Evolutionary conservation across 2,797 vertebrate species (phyloP).

Genomic region (Myotis findleyi): DNA sequence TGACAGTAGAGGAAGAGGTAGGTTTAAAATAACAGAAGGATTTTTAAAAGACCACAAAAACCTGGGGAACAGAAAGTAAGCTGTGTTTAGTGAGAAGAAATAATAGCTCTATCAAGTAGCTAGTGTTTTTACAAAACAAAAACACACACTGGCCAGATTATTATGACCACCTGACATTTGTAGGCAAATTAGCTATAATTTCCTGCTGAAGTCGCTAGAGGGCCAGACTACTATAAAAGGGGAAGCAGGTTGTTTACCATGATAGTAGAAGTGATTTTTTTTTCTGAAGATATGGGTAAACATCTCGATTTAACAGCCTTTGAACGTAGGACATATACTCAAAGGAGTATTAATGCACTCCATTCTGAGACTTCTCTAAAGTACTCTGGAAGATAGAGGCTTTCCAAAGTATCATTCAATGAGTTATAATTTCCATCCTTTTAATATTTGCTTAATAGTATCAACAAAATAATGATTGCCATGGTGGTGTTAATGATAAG

Average conservation of each 20-base stretch:
- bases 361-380: background rate
- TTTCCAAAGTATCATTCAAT: background rate
- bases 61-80: background rate
- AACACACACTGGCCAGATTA: too few relatives aligned
- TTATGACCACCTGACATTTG: too few relatives aligned
- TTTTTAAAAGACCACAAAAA: background rate
- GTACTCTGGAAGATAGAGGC: background rate
- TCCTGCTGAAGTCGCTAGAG: too few relatives aligned
- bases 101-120: background rate
- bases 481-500: background rate
- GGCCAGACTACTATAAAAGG: too few relatives aligned
- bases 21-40: background rate
- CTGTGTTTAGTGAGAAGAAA: background rate
- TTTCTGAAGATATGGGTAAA: too few relatives aligned
- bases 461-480: background rate
- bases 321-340: background rate
- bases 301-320: too few relatives aligned
- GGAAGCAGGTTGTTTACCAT: too few relatives aligned
- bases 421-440: background rate
- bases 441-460: background rate
- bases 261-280: too few relatives aligned
- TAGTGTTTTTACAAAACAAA: background rate
- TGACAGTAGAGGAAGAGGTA: background rate
- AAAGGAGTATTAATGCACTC: background rate
- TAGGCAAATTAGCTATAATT: too few relatives aligned